phyloP scores from a whole-genome alignment of 2,888 invertebrate species.

The Andrena chrysosceles region DNA sequence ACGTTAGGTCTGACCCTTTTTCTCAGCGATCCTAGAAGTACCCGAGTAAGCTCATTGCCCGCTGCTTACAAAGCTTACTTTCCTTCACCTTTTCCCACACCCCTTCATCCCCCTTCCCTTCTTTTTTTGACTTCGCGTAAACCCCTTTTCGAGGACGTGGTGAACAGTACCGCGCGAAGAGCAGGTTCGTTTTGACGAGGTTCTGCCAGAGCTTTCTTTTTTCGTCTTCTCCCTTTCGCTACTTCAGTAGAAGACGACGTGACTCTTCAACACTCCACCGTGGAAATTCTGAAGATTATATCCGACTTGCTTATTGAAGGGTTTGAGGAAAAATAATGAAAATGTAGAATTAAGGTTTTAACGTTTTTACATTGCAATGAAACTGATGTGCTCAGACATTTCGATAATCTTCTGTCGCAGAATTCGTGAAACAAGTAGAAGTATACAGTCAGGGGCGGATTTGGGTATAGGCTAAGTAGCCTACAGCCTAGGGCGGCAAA shows the following conservation, averaged over 20 bases:
- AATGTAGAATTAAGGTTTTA: no score
- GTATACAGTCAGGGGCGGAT: no score
- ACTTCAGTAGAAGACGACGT: neutral
- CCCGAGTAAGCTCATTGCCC: slow-evolving; percentile 72
- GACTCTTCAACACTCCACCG: no score
- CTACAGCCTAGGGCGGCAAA: no score
- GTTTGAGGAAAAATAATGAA: no score
- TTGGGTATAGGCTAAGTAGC: no score
- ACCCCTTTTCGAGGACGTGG: slow-evolving; percentile 29
- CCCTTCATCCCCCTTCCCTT: slow-evolving; percentile 6
- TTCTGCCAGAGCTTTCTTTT: neutral
- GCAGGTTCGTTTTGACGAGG: neutral
- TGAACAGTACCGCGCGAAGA: slow-evolving; percentile 16
- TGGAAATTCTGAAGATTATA: no score
- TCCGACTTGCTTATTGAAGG: no score
- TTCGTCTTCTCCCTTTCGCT: neutral
- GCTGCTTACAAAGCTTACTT: slow-evolving; percentile 60
- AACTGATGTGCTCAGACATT: no score
- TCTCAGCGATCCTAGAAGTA: slow-evolving; percentile 73
- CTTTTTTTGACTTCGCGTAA: slow-evolving; percentile 12
- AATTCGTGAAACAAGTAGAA: no score
- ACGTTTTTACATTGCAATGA: no score
- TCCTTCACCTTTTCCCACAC: slow-evolving; percentile 47
- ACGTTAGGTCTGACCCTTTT: slow-evolving; percentile 69
- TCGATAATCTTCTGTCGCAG: no score